Conservation (phyloP, 2,888 invertebrate genomes). For the Gastracanthus pulcherrimus region DNA sequence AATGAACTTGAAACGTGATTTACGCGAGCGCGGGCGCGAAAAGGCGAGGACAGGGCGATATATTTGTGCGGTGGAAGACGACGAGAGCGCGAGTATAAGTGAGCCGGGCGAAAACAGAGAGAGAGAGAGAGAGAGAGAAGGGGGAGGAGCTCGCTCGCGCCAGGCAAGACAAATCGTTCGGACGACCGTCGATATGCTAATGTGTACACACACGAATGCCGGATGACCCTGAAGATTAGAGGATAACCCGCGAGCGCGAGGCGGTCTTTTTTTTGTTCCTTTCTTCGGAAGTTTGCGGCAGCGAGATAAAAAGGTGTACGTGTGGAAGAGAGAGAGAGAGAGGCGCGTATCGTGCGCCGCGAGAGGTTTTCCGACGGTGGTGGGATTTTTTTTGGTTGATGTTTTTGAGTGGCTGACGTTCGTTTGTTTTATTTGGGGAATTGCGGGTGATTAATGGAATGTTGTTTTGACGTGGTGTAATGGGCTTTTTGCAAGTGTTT, state of each 20-base stretch:
- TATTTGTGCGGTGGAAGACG: constrained; percentile 35
- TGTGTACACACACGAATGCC: constrained; percentile 44
- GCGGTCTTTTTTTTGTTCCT: not conserved
- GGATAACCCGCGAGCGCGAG: constrained; percentile 33
- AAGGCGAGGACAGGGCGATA: constrained; percentile 44
- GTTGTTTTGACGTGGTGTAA: too few relatives aligned
- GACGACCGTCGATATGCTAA: constrained; percentile 56
- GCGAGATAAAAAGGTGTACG: constrained; percentile 12
- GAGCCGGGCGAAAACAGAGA: constrained; percentile 1
- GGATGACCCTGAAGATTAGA: constrained; percentile 55
- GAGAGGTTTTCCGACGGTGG: not conserved
- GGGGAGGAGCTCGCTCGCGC: not conserved
- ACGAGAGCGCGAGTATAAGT: not conserved
- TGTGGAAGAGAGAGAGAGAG: too few relatives aligned
- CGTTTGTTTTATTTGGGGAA: too few relatives aligned
- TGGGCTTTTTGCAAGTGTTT: too few relatives aligned
- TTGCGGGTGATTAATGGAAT: too few relatives aligned
- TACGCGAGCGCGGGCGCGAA: constrained; percentile 59
- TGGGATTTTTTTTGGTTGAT: not conserved
- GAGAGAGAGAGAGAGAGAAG: constrained; percentile 26
- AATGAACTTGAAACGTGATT: constrained; percentile 75
- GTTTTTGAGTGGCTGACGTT: too few relatives aligned
- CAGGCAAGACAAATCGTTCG: constrained; percentile 55
- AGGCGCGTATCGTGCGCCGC: constrained; percentile 14
- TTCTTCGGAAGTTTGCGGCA: constrained; percentile 7